Percentiles rank a stretch among this genome's conserved stretches.
Conservation (phyloP, 1,140 invertebrate genomes). For the Zophobas morio region DNA sequence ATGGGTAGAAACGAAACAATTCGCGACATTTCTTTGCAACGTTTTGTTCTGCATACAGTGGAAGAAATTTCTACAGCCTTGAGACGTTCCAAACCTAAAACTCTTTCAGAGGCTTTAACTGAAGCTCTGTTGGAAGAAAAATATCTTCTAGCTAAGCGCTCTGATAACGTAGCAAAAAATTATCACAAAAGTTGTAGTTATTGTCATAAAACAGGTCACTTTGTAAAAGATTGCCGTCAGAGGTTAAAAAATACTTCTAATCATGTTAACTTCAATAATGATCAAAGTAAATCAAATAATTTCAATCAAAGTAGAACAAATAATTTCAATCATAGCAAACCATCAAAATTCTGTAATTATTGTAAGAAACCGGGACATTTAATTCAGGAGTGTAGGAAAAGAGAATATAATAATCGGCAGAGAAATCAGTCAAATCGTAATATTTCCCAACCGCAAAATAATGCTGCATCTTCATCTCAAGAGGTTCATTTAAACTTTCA, state of each 20-base stretch:
- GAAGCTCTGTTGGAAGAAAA: constrained; percentile 44
- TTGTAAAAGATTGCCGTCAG: too few species aligned
- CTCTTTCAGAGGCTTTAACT: constrained; percentile 38
- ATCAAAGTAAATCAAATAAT: too few species aligned
- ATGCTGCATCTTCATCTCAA: constrained; percentile 10
- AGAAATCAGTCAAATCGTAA: constrained; percentile 22
- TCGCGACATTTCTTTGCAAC: constrained; percentile 40
- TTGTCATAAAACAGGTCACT: too few species aligned
- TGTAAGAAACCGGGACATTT: constrained; percentile 53
- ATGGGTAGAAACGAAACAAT: constrained; percentile 34
- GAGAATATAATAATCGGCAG: constrained; percentile 49
- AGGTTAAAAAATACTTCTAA: too few species aligned
- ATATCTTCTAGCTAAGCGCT: constrained; percentile 27
- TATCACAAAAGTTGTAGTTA: too few species aligned
- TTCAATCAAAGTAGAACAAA: constrained; percentile 45
- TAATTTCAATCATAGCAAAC: constrained; percentile 28
- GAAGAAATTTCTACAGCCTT: constrained; percentile 47
- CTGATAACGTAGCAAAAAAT: too few species aligned
- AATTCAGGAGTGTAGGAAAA: constrained; percentile 54
- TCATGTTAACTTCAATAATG: too few species aligned
- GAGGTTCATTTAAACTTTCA: constrained; percentile 45
- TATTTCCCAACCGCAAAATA: constrained; percentile 12
- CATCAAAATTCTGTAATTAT: constrained; percentile 51
- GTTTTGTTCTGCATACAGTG: constrained; percentile 47
- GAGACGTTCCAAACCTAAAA: constrained; percentile 22